Base-by-base conservation (phyloP, 2,113 vertebrate genomes). In the Vicugna pacos region DNA sequence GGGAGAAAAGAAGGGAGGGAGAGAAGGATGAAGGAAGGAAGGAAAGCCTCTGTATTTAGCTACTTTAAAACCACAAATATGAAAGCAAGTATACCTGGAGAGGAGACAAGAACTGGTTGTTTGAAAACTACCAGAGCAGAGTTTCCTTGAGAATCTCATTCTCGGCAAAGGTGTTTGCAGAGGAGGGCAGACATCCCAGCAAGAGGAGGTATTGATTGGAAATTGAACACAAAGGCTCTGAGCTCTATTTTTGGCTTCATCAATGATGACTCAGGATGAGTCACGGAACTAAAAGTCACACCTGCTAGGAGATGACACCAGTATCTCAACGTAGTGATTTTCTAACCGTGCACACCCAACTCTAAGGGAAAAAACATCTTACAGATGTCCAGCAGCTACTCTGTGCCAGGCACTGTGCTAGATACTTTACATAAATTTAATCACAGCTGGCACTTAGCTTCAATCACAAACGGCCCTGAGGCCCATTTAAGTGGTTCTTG, bases 401-500 rank as follows among this genome's bases (percentile, higher is more conserved):
- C 48, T 12, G 26, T 54, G 85, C 94, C 86, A 58, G 58, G 91
- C 82, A 52, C 86, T 6, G 19, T 32, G 72, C 30, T 64, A 65
- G 35, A 24, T 58, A 32, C 89, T 97, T 94, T 92, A 79, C 94
- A 94, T 91, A 97, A 97, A 97, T 93, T 69, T 72, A 85, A 79
- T 94, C 96, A 94, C 91, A 95, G 89, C 86, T n/a, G 73, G 81
- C 83, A 67, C 85, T 93, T 96, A 86, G 73, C 85, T 93, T 80
- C 93, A 56, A 62, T 95, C 12, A 6, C 82, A 89, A 32, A 87
- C 3, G 69, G 50, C 73, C 85, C 82, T 2, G 70, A 91, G 72
- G 91, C 89, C 95, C 64, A 60, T 94, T 97, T 77, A 94, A 97
- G 97, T 89, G 86, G 73, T 82, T 98, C 95, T 96, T 83, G 62